phyloP scores from a whole-genome alignment of 2,797 vertebrate genomes.

The Myotis findleyi region DNA sequence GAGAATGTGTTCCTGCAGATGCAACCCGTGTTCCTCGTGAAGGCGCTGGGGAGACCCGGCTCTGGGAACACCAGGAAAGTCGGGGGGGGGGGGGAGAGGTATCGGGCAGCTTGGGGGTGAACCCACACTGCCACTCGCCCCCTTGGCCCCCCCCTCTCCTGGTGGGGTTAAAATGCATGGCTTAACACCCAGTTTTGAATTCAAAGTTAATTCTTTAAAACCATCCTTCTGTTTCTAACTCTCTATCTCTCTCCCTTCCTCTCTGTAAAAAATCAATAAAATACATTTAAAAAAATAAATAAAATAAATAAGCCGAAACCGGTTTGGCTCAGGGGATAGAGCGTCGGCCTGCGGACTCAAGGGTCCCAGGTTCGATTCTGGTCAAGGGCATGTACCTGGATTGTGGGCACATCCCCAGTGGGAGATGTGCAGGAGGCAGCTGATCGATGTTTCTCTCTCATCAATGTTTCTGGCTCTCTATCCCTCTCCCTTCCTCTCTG shows the following conservation, averaged over 20 bases:
- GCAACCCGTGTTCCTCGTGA: conserved; percentile 86
- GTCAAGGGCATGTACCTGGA: too few species aligned
- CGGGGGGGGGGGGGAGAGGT: background rate
- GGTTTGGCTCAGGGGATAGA: too few species aligned
- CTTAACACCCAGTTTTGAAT: conserved; percentile 79
- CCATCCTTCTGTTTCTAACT: background rate
- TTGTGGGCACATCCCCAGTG: too few species aligned
- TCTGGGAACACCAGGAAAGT: background rate
- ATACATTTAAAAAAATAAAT: background rate
- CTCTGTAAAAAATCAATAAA: too few species aligned
- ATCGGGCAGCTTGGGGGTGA: conserved; percentile 83
- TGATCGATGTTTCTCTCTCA: too few species aligned
- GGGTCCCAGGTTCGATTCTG: too few species aligned
- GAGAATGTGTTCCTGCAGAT: conserved; percentile 86
- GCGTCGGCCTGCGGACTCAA: too few species aligned
- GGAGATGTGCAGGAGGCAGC: too few species aligned
- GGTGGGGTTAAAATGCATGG: conserved; percentile 71
- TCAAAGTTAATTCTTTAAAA: conserved; percentile 82
- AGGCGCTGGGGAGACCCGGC: conserved; percentile 82
- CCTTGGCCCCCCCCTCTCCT: background rate
- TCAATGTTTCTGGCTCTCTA: too few species aligned
- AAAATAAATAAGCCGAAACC: too few species aligned
- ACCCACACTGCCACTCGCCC: conserved; percentile 68
- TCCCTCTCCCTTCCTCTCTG: too few species aligned
- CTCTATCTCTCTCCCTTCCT: too few species aligned